phyloP scores from a whole-genome alignment of 2,797 vertebrate genomes.

The Merluccius polli region DNA sequence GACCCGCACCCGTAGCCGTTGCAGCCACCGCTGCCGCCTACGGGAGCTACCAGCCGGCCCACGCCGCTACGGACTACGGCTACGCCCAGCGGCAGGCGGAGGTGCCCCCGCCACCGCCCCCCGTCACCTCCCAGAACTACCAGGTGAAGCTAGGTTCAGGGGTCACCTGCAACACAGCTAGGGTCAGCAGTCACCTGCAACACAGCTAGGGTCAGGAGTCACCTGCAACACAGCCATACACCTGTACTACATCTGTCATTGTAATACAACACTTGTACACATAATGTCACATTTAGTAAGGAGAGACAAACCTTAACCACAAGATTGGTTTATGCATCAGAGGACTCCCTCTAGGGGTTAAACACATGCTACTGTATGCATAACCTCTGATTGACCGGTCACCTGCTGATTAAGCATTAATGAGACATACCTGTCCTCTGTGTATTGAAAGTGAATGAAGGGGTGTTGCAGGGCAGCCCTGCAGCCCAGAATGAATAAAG shows the following conservation, averaged over 20 bases:
- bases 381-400: too few species aligned
- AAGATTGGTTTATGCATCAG: too few species aligned
- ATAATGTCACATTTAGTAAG: too few species aligned
- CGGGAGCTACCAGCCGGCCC: slow-evolving; percentile 89
- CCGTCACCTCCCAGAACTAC: slow-evolving; percentile 95
- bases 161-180: not conserved
- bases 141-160: slow-evolving; percentile 75
- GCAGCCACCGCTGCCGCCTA: slow-evolving; percentile 91
- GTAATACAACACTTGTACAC: not conserved
- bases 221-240: too few species aligned
- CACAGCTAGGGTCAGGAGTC: not conserved
- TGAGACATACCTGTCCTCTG: too few species aligned
- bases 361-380: not conserved
- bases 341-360: not conserved
- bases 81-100: slow-evolving; percentile 94
- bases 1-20: slow-evolving; percentile 88
- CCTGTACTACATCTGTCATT: not conserved
- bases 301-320: too few species aligned
- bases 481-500: too few species aligned
- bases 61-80: slow-evolving; percentile 88
- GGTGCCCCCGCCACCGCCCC: slow-evolving; percentile 92
- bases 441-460: too few species aligned
- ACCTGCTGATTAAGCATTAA: too few species aligned
- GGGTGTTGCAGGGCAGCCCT: too few species aligned
- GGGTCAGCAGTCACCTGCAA: too few species aligned